Percentiles rank a stretch among this genome's conserved stretches.
phyloP scores from a whole-genome alignment of 2,888 invertebrate genomes.

The Brachyopa scutellaris region DNA sequence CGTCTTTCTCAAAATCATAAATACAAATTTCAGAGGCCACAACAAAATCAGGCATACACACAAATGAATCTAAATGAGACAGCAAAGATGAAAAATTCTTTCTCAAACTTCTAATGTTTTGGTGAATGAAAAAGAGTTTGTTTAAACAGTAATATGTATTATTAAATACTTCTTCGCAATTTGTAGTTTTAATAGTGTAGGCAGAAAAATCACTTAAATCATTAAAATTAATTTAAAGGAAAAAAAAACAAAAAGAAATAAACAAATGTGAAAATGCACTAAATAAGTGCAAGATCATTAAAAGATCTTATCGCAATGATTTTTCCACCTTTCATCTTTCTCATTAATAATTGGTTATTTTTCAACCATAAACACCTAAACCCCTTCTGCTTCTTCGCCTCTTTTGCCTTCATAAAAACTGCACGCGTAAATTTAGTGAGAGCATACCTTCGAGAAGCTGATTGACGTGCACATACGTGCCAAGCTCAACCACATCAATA shows the following conservation, averaged over 20 bases:
- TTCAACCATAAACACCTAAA: conserved; percentile 3
- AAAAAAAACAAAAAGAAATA: too few relatives aligned
- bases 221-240: too few relatives aligned
- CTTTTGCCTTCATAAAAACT: not conserved
- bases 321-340: conserved; percentile 8
- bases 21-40: not conserved
- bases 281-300: not conserved
- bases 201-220: too few relatives aligned
- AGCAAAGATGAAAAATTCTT: not conserved
- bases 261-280: too few relatives aligned
- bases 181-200: too few relatives aligned
- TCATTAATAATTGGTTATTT: not conserved
- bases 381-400: not conserved
- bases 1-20: conserved; percentile 2
- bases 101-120: not conserved
- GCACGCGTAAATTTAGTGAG: not conserved
- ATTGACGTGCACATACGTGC: too few relatives aligned
- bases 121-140: not conserved
- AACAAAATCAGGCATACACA: not conserved
- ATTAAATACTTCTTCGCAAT: too few relatives aligned
- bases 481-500: too few relatives aligned
- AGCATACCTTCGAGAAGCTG: too few relatives aligned
- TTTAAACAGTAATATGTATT: not conserved
- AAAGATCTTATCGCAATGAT: conserved; percentile 2
- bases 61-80: not conserved